Evolutionary conservation across 2,888 invertebrate genomes (phyloP), one percentile per base, ranked within the genome.

Genomic region (Noctua comes): DNA sequence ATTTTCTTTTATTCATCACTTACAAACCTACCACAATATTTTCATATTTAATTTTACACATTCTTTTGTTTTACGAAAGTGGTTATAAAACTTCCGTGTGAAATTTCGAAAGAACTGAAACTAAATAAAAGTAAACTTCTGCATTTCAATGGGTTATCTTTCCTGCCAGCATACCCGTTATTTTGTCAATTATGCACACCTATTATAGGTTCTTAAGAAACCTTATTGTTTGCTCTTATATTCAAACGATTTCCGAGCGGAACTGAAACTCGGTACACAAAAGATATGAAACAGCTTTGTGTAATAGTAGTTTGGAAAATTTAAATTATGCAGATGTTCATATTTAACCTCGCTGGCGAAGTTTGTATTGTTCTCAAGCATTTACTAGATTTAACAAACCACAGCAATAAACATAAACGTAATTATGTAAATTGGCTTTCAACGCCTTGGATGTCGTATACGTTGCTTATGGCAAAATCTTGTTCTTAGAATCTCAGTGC

Each of bases 361-460:
- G 21, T 62, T 13, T 24, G 59, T 27, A 75, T 84, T 77, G 66
- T 84, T 73, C 54, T 48, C 62, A n/a, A 64, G 46, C 36, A 71
- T 76, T 76, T 77, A 70, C 75, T 70, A 75, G n/a, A 75, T 70
- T 68, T 80, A 59, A 75, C 59, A 68, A 43, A 81, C n/a, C 48
- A 84, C n/a, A 54, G 72, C 54, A 36, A 69, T 72, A 77, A 72
- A 76, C 36, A 74, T 62, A 69, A 69, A 80, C 62, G 31, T 66
- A n/a, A 73, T 36, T 36, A 75, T 82, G 79, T 79, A 76, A 81
- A 77, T 73, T 66, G 31, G 16, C 75, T 46, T 75, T 75, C 31
- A 36, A 72, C 73, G 31, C 57, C 43, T 64, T 68, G 73, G 24
- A 64, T 70, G 18, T 36, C 24, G 27, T 64, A 48, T n/a, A 65